Conservation (phyloP, 2,113 vertebrate species). For the Sardina pilchardus region DNA sequence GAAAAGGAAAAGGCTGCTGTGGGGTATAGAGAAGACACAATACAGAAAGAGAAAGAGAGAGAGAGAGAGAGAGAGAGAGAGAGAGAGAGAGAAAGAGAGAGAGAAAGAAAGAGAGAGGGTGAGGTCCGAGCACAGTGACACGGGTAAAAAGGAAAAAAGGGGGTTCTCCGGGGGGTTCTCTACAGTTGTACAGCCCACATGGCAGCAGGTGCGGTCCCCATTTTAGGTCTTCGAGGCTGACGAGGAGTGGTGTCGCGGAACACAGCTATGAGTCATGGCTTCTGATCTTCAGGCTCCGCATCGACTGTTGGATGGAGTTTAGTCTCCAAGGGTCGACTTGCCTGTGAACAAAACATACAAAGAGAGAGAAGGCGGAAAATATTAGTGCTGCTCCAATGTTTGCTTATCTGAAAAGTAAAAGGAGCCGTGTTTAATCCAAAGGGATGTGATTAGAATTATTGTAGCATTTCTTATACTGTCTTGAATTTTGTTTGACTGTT, state of each 20-base stretch:
- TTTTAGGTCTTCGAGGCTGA: background rate
- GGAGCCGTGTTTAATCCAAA: background rate
- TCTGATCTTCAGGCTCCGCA: background rate
- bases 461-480: background rate
- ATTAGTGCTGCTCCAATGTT: background rate
- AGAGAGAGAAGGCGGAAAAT: background rate
- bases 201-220: background rate
- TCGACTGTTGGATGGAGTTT: background rate
- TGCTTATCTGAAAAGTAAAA: background rate
- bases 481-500: background rate
- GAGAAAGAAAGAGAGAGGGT: background rate
- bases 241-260: background rate
- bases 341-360: background rate
- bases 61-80: too few species aligned
- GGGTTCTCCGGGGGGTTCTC: background rate
- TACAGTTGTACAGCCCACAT: background rate
- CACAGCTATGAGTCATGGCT: background rate
- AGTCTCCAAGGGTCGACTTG: background rate
- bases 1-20: background rate
- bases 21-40: background rate
- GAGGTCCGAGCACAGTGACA: background rate
- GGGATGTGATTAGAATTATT: background rate
- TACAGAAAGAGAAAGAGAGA: background rate
- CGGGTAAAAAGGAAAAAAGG: background rate
- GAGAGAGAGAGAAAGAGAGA: constrained; percentile 7